A percentile compares a stretch with the other conserved stretches of the same genome.
Evolutionary conservation across 1,140 invertebrate species (phyloP).

Genomic region (Bombus breviceps): DNA sequence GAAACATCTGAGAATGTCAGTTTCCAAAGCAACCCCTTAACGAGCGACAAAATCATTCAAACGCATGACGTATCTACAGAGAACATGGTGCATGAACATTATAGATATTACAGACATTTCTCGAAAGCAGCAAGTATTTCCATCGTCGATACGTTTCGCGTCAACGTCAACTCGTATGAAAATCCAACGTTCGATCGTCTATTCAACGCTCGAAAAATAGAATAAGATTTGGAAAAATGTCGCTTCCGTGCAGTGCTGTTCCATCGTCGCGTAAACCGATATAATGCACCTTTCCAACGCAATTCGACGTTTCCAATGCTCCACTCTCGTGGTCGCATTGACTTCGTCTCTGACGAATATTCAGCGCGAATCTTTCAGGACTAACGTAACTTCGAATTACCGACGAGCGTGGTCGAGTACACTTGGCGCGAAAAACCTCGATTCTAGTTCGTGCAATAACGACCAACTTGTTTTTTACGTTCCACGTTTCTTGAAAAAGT

Average conservation of each 20-base stretch:
- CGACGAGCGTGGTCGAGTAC: no score
- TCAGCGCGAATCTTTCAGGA: neutral
- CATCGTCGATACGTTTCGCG: constrained; percentile 13
- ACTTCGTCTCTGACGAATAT: neutral
- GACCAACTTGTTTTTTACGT: no score
- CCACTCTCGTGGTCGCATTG: neutral
- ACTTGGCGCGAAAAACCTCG: neutral
- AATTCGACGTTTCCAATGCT: neutral
- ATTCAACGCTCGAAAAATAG: neutral
- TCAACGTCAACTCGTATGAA: neutral
- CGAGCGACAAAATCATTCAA: neutral
- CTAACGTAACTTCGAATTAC: neutral
- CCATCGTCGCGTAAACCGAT: neutral
- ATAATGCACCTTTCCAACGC: neutral
- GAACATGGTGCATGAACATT: neutral
- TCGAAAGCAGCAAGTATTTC: neutral
- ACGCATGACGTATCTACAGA: neutral
- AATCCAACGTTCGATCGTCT: neutral
- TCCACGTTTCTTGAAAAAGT: no score
- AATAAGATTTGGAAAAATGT: constrained; percentile 28
- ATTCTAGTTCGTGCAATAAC: no score
- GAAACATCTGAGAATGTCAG: neutral
- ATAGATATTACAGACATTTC: neutral
- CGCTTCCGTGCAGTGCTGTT: neutral
- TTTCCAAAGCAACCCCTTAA: neutral